A percentile compares a stretch with the other conserved stretches of the same genome.
These are phyloP conservation scores for Noctua pronuba DNA, from an alignment of 2,888 invertebrate genomes.

Conservation along the genomic window DNA sequence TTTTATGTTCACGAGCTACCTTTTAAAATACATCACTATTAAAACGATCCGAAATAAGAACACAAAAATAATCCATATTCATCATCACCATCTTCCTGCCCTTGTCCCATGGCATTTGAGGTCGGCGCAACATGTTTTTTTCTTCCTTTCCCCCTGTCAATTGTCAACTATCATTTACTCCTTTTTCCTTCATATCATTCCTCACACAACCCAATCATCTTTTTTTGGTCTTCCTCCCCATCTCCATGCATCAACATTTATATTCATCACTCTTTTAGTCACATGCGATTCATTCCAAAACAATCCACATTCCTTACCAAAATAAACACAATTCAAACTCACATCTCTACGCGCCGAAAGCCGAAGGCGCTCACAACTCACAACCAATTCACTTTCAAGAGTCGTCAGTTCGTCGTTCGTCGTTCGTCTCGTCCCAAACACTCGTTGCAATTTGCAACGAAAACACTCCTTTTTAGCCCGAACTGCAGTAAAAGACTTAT, in stretches of 20 bases:
- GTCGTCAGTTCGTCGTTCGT: conserved; percentile 22
- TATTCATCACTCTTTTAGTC: too few species aligned
- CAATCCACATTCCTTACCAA: background rate
- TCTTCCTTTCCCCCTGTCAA: too few species aligned
- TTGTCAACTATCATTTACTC: too few species aligned
- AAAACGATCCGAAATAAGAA: background rate
- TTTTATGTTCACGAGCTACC: background rate
- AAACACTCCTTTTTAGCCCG: conserved; percentile 74
- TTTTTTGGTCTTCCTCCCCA: too few species aligned
- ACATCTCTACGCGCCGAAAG: conserved; percentile 11
- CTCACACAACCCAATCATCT: too few species aligned
- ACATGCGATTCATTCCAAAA: background rate
- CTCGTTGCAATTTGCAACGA: conserved; percentile 80
- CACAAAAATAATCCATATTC: background rate
- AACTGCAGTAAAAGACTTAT: conserved; percentile 78
- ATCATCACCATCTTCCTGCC: too few species aligned
- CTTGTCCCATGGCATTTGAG: too few species aligned
- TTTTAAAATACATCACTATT: background rate
- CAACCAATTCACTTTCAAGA: conserved; percentile 58
- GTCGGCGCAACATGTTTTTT: too few species aligned
- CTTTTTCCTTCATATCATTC: too few species aligned
- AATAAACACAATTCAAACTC: conserved; percentile 9
- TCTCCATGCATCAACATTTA: too few species aligned
- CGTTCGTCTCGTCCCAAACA: conserved; percentile 71
- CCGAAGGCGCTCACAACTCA: conserved; percentile 52